A percentile compares a stretch with the other conserved stretches of the same genome.
phyloP scores from a whole-genome alignment of 2,113 vertebrate genomes.

The Asarcornis scutulata region DNA sequence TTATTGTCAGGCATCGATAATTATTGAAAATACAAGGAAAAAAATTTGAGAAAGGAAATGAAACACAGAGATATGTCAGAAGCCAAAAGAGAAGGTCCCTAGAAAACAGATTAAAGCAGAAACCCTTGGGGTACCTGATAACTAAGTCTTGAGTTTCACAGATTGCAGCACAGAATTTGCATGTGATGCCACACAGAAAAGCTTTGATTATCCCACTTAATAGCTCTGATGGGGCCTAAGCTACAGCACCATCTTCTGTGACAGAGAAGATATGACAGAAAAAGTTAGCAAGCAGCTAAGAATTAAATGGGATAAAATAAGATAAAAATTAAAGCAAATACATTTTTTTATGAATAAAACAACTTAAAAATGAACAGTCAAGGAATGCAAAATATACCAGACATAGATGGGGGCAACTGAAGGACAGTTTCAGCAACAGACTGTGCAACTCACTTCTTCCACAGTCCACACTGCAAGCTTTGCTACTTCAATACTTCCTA shows the following conservation, averaged over 20 bases:
- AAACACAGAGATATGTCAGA: neutral
- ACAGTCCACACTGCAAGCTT: neutral
- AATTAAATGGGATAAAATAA: neutral
- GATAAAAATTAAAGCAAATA: neutral
- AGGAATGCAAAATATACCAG: neutral
- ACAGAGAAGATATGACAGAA: neutral
- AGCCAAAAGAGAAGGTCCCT: neutral
- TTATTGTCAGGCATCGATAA: neutral
- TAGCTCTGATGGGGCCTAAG: neutral
- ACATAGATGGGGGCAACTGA: accelerated
- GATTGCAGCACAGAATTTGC: neutral
- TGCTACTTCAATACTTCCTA: neutral
- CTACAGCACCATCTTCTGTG: neutral
- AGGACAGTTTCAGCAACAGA: neutral
- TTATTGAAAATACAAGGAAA: neutral
- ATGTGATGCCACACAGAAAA: neutral
- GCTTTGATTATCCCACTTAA: neutral
- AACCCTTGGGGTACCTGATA: neutral
- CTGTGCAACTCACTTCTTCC: accelerated
- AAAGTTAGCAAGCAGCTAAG: neutral
- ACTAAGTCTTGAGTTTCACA: neutral
- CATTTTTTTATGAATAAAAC: neutral
- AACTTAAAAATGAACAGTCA: neutral
- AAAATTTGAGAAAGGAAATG: neutral
- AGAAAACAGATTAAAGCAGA: neutral